Evolutionary conservation across 2,113 vertebrate species (phyloP).

Genomic region (Pteronura brasiliensis): DNA sequence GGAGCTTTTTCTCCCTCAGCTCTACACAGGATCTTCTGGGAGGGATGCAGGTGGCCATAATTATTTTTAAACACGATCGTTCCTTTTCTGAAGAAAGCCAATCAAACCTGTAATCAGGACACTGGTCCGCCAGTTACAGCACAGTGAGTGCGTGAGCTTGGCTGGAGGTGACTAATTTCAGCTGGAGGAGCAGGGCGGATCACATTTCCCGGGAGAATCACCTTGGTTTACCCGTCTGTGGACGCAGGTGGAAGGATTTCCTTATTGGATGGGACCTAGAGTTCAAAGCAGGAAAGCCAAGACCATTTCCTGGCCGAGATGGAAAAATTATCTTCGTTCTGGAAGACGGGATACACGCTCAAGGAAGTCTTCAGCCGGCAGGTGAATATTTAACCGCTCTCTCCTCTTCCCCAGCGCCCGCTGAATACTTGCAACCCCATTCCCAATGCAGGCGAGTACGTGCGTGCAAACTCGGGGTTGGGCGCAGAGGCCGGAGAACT

Average conservation of each 20-base stretch:
- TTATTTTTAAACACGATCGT: constrained; percentile 4
- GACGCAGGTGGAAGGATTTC: not conserved
- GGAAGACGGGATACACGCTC: not conserved
- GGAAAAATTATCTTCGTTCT: not conserved
- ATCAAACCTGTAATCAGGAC: not conserved
- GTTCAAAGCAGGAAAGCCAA: not conserved
- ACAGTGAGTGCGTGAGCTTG: not conserved
- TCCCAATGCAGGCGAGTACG: fast-evolving
- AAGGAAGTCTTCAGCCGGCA: not conserved
- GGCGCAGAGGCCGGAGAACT: not conserved
- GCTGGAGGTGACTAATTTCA: not conserved
- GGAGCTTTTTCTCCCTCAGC: not conserved
- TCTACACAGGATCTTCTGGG: not conserved
- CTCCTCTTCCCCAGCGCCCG: not conserved
- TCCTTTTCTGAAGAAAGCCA: constrained; percentile 20
- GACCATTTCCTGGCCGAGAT: not conserved
- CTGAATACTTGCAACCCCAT: too few relatives aligned
- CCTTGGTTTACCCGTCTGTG: not conserved
- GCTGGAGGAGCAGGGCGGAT: not conserved
- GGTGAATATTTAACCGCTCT: not conserved
- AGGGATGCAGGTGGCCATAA: not conserved
- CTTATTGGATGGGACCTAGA: not conserved
- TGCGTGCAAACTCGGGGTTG: not conserved
- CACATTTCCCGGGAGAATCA: not conserved
- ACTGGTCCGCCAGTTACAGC: not conserved